A percentile compares a stretch with the other conserved stretches of the same genome.
Conservation (phyloP, 2,797 vertebrate genomes). For the Coregonus ussuriensis region DNA sequence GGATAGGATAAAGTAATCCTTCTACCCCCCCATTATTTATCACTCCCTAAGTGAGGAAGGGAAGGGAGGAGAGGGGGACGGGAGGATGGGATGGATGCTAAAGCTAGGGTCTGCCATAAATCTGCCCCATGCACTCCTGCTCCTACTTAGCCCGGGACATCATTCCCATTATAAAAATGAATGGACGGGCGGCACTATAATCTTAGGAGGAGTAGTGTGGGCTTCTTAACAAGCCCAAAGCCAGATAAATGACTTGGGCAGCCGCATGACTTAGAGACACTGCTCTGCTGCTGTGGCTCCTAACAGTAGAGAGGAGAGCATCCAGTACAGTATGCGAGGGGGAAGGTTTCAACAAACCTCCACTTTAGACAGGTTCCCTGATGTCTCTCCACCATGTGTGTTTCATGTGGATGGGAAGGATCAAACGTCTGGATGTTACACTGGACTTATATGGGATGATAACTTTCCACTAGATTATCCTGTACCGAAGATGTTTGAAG, state of each 20-base stretch:
- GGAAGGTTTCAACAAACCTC: neutral
- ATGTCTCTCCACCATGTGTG: conserved; percentile 32
- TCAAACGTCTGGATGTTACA: conserved; percentile 30
- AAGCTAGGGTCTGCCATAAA: neutral
- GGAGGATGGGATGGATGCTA: no score
- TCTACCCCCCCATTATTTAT: conserved; percentile 19
- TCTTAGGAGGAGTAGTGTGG: neutral
- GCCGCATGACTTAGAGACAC: neutral
- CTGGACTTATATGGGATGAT: conserved; percentile 23
- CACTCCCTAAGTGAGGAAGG: neutral
- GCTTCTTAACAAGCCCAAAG: neutral
- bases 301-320: neutral
- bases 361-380: conserved; percentile 23
- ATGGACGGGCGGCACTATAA: neutral
- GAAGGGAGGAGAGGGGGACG: neutral
- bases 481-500: neutral
- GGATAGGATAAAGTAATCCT: no score
- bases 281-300: neutral
- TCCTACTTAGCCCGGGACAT: neutral
- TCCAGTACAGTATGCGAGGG: no score
- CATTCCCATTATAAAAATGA: neutral
- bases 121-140: neutral
- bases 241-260: neutral
- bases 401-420: conserved; percentile 37
- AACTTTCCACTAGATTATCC: neutral